Evolutionary conservation across 2,113 vertebrate genomes (phyloP), one percentile per base, ranked within the genome.

Genomic region (Ovibos moschatus): DNA sequence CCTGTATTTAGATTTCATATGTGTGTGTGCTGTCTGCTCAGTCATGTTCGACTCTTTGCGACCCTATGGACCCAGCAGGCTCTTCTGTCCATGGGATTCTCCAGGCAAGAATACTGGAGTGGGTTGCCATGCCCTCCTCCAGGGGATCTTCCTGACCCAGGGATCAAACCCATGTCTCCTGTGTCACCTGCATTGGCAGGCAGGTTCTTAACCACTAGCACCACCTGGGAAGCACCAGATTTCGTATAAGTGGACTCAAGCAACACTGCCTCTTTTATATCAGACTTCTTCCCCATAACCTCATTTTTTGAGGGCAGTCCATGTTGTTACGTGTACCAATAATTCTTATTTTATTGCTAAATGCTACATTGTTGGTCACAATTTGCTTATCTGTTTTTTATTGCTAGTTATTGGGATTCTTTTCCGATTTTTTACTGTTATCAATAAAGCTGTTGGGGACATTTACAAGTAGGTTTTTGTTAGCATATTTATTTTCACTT

Each of bases 11-110:
- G 3, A 82, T 81, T 85, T 79, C 2, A 19, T 76, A 45, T 53
- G 62, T 1, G 1, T 64, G 15, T 7, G 0, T n/a, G 15, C 30
- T n/a, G 30, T 64, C 62, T n/a, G 30, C 16, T 64, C 1, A n/a
- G 62, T 64, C 30, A 17, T 33, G 30, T n/a, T 33, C 0, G 3
- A 64, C 30, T n/a, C 62, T n/a, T 9, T 64, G 30, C 1, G 0
- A 64, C 15, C 7, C 62, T 4, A n/a, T n/a, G 30, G 30, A 64
- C 62, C 62, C 4, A 16, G 15, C 62, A 17, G 30, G 62, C 62
- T 64, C 7, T 2, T 64, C 62, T n/a, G 62, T 64, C 62, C 62
- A 64, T 64, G 30, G 30, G 15, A 64, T 64, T n/a, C 30, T 64
- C 62, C 3, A 64, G 62, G 30, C 15, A 64, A 16, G 30, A n/a